Conservation (phyloP, 2,797 vertebrate species). For the Ambastaia sidthimunki region DNA sequence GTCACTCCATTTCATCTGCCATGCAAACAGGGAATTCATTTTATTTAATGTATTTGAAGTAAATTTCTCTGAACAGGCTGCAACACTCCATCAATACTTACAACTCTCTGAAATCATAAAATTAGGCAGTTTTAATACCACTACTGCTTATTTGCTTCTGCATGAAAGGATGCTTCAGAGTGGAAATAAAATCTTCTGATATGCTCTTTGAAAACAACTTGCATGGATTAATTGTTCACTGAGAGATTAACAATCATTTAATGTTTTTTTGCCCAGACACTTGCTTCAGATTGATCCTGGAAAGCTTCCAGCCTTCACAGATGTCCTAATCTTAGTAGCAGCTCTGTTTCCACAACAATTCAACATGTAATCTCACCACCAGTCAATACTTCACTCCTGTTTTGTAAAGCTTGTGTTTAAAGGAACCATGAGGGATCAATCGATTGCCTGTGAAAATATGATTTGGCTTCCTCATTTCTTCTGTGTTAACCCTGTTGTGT, state of each 20-base stretch:
- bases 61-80: slow-evolving; percentile 57
- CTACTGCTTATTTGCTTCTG: slow-evolving; percentile 36
- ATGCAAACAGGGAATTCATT: slow-evolving; percentile 69
- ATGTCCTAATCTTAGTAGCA: slow-evolving; percentile 60
- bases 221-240: slow-evolving; percentile 73
- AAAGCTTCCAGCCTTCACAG: slow-evolving; percentile 59
- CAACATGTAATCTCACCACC: slow-evolving; percentile 69
- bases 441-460: slow-evolving; percentile 69
- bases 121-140: slow-evolving; percentile 54
- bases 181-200: slow-evolving; percentile 30
- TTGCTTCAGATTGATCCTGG: slow-evolving; percentile 63
- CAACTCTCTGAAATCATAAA: slow-evolving; percentile 62
- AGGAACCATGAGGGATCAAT: slow-evolving; percentile 65
- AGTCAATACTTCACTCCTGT: slow-evolving; percentile 73
- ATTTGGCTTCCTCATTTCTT: slow-evolving; percentile 70
- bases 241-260: slow-evolving; percentile 70
- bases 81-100: slow-evolving; percentile 59
- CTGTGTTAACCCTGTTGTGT: slow-evolving; percentile 62
- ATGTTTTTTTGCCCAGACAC: slow-evolving; percentile 55
- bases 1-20: slow-evolving; percentile 69
- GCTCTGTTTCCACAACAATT: slow-evolving; percentile 59
- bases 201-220: slow-evolving; percentile 57
- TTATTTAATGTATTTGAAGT: slow-evolving; percentile 68
- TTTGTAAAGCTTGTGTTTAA: slow-evolving; percentile 67
- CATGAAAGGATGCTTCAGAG: slow-evolving; percentile 48